These are phyloP conservation scores for Pyrgus malvae DNA, from an alignment of 2,888 invertebrate genomes.

Conservation along the genomic window DNA sequence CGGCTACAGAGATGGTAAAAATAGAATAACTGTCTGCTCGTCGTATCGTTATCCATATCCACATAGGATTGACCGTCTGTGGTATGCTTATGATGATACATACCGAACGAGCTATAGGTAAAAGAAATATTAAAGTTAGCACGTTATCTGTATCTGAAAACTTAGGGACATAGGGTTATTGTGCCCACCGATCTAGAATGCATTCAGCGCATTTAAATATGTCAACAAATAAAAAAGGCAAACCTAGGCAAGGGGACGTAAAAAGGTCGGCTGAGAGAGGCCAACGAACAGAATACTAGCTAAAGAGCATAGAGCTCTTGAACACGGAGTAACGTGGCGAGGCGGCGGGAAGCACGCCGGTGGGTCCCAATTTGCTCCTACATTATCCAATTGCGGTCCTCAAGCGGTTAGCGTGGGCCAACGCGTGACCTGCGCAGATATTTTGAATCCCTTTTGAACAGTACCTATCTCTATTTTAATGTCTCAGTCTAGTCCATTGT, in stretches of 20 bases:
- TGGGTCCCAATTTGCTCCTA: constrained; percentile 73
- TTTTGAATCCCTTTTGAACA: constrained; percentile 43
- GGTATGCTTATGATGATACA: too few species aligned
- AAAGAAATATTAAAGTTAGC: too few species aligned
- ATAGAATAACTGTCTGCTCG: constrained; percentile 49
- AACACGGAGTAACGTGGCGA: constrained; percentile 46
- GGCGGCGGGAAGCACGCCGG: constrained; percentile 65
- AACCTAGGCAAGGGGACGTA: too few species aligned
- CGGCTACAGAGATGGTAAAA: constrained; percentile 48
- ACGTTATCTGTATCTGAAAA: too few species aligned
- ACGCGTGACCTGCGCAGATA: constrained; percentile 69
- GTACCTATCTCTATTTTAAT: not conserved
- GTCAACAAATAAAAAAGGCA: not conserved
- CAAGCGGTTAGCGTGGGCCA: constrained; percentile 79
- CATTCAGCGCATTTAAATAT: not conserved
- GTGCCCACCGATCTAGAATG: too few species aligned
- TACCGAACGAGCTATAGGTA: too few species aligned
- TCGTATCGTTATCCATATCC: constrained; percentile 38
- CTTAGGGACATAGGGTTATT: too few species aligned
- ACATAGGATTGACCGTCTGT: too few species aligned
- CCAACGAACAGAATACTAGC: constrained; percentile 48
- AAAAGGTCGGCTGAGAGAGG: constrained; percentile 62
- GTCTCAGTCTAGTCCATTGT: not conserved
- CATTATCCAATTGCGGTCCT: constrained; percentile 75
- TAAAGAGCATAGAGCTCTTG: constrained; percentile 64